Percentiles rank a stretch among this genome's conserved stretches.
Conservation (phyloP, 2,888 invertebrate species). For the Cistogaster globosa region DNA sequence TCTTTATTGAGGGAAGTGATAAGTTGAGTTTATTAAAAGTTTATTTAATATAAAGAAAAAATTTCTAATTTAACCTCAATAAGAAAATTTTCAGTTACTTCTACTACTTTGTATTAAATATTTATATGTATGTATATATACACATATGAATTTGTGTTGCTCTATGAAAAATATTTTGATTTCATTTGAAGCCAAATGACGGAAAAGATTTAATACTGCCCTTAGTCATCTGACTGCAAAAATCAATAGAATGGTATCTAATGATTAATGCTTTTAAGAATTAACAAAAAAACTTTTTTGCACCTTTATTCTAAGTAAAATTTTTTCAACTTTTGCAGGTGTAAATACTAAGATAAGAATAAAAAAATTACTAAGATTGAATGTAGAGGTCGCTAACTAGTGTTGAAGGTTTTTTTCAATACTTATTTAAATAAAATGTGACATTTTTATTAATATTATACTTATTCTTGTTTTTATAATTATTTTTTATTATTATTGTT, state of each 20-base stretch:
- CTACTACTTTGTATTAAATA: background rate
- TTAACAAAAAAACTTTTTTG: background rate
- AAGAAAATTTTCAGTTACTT: conserved; percentile 8
- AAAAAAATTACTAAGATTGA: background rate
- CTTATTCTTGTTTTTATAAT: too few relatives aligned
- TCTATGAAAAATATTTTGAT: conserved; percentile 51
- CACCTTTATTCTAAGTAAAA: background rate
- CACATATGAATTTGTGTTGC: background rate
- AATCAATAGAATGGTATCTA: conserved; percentile 68
- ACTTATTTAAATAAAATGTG: too few relatives aligned
- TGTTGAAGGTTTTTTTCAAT: background rate
- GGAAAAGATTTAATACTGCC: conserved; percentile 71
- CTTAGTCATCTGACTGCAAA: conserved; percentile 71
- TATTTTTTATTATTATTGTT: too few relatives aligned
- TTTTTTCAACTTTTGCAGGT: too few relatives aligned
- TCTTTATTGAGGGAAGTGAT: conserved; percentile 64
- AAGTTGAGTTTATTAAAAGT: conserved; percentile 63
- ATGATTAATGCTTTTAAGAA: conserved; percentile 59
- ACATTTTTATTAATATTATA: too few relatives aligned
- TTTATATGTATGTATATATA: background rate
- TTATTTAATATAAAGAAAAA: background rate
- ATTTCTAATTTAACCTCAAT: conserved; percentile 30
- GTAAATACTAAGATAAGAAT: too few relatives aligned
- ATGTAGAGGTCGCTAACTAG: conserved; percentile 36
- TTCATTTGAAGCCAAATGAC: conserved; percentile 70